Base-by-base conservation (phyloP, 2,888 invertebrate species). In the Allygus modestus region DNA sequence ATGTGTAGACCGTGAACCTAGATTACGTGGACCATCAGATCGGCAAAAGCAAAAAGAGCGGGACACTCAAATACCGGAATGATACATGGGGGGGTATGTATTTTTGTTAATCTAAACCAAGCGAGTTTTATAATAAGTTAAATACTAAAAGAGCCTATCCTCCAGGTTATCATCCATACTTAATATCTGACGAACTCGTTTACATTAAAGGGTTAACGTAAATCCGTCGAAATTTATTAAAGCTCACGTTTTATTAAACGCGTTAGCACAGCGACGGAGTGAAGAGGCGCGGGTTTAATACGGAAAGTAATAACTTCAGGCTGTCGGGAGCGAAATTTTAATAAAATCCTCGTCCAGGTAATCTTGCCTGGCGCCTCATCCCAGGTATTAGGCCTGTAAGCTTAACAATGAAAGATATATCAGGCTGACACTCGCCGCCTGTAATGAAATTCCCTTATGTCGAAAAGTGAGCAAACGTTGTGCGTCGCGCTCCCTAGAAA, bases 291-390 rank as follows among this genome's bases (percentile, higher is more conserved):
- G 58, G 58, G 20, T 58, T 46, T 46, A 46, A 46, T 46, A 23
- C n/a, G 65, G 65, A 65, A 65, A 65, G 65, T 65, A 65, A 65
- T 65, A 65, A 65, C 28, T 65, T 65, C 20, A 26, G 20, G 65
- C 65, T 65, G 65, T 31, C 65, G 65, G 65, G 54, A 20, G 28
- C 65, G 65, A 65, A 65, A 65, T 65, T 65, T 65, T 28, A 65
- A 65, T 65, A 65, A 65, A 65, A 65, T 26, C 26, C 65, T 31
- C 65, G 65, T 65, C 65, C 31, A 65, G 65, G 65, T 65, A 65
- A 65, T 65, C 65, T 28, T 12, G 17, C 65, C 28, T 23, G 58
- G 23, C 58, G 20, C 1, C 46, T 46, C 46, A 37, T 7, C 37
- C 37, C 5, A 17, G 46, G 46, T 15, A 46, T 46, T 46, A 46